Base-by-base conservation (phyloP, 2,113 vertebrate species). In the Boulengeromyrus knoepffleri region DNA sequence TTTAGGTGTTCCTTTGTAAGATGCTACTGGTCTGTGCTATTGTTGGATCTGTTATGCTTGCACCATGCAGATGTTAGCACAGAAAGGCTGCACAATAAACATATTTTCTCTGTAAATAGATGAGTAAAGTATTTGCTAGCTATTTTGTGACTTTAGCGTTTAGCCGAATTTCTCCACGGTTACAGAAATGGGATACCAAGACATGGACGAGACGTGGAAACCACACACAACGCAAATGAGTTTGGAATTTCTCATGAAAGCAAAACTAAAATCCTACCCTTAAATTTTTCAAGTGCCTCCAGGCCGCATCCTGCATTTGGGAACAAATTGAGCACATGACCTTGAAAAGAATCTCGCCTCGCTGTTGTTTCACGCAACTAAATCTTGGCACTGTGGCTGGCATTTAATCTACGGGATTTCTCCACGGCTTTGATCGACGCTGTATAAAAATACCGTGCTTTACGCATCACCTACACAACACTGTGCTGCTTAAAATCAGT, bases 241-340 rank as follows among this genome's bases (percentile, higher is more conserved):
- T 74, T 62, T 66, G 53, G 39, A 88, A 88, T 9, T 66, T 88
- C 31, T 24, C 45, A 85, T 89, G 46, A 52, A 46, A 85, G 50
- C 21, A 85, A 45, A 58, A 24, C 52, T 88, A 62, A 88, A 62
- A 88, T 66, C 52, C 39, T 42, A 53, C 85, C 31, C 70, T 80
- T 89, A 53, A 10, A 85, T 27, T 27, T 85, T 84, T 84, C 77
- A 89, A 12, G 17, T 46, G 80, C 77, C 89, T 85, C 8, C n/a
- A 89, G 80, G 89, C 52, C 52, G 56, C 39, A 84, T 85, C 56
- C 39, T 66, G 80, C 52, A 62, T 50, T 5, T 62, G 77, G 52
- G 52, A 80, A 89, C 31, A 62, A 46, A 62, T 31, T 89, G 50
- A 89, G 50, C 52, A 8, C 49, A 17, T 56, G 39, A 84, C 77